Evolutionary conservation across 2,888 invertebrate species (phyloP).

Genomic region (Doris montereyensis): DNA sequence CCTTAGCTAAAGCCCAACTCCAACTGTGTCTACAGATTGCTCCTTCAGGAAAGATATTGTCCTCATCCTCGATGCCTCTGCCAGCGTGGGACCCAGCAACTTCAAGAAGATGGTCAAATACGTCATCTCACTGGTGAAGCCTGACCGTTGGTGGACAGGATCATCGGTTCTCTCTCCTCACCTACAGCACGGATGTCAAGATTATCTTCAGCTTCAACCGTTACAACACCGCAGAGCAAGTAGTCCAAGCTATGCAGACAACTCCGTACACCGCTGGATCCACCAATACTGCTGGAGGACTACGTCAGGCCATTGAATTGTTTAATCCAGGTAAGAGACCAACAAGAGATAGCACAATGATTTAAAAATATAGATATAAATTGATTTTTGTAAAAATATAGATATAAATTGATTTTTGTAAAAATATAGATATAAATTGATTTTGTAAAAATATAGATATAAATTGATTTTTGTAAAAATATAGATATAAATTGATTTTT

Average conservation of each 20-base stretch:
- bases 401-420: no score
- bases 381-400: no score
- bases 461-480: no score
- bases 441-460: no score
- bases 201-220: constrained; percentile 60
- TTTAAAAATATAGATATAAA: no score
- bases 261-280: constrained; percentile 57
- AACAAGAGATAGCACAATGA: no score
- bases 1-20: no score
- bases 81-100: constrained; percentile 57
- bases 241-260: constrained; percentile 51
- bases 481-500: no score
- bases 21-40: no score
- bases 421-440: no score
- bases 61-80: constrained; percentile 63
- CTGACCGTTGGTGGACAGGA: constrained; percentile 50
- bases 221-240: constrained; percentile 45
- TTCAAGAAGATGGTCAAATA: constrained; percentile 54
- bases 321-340: constrained; percentile 39
- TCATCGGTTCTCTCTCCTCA: constrained; percentile 60
- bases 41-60: constrained; percentile 64
- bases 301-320: constrained; percentile 53
- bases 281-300: constrained; percentile 64
- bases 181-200: constrained; percentile 56
- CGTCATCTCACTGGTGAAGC: constrained; percentile 50